Percentiles rank a stretch among this genome's conserved stretches.
phyloP scores from a whole-genome alignment of 2,888 invertebrate species.

The Eupithecia subumbrata region DNA sequence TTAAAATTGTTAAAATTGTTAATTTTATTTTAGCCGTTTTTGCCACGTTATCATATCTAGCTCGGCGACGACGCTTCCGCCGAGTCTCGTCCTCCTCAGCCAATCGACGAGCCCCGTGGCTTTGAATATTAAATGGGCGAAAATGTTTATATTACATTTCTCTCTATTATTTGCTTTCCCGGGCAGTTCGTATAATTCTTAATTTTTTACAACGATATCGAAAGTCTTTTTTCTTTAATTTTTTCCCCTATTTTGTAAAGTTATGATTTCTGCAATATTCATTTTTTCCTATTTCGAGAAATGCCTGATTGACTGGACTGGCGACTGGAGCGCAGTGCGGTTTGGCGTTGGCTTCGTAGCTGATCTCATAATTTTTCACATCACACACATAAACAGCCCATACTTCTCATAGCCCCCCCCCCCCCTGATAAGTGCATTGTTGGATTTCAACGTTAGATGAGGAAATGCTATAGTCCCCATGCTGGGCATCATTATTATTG shows the following conservation, averaged over 20 bases:
- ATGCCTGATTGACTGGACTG: too few relatives aligned
- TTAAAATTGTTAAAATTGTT: slow-evolving; percentile 72
- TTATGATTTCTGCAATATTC: too few relatives aligned
- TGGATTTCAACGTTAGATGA: background rate
- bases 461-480: background rate
- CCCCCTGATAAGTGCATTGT: background rate
- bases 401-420: background rate
- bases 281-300: too few relatives aligned
- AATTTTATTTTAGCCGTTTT: slow-evolving; percentile 53
- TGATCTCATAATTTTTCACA: background rate
- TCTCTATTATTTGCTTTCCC: background rate
- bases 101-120: background rate
- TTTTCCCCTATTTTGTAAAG: too few relatives aligned
- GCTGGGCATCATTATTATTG: background rate
- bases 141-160: background rate
- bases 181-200: too few relatives aligned
- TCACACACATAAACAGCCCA: background rate
- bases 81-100: background rate
- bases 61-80: background rate
- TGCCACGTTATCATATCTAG: background rate
- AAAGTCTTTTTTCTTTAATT: too few relatives aligned
- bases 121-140: background rate
- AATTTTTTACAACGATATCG: too few relatives aligned
- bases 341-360: background rate
- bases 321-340: slow-evolving; percentile 1